These are phyloP conservation scores for Bagarius yarrelli DNA, from an alignment of 2,113 vertebrate species.

Conservation along the genomic window DNA sequence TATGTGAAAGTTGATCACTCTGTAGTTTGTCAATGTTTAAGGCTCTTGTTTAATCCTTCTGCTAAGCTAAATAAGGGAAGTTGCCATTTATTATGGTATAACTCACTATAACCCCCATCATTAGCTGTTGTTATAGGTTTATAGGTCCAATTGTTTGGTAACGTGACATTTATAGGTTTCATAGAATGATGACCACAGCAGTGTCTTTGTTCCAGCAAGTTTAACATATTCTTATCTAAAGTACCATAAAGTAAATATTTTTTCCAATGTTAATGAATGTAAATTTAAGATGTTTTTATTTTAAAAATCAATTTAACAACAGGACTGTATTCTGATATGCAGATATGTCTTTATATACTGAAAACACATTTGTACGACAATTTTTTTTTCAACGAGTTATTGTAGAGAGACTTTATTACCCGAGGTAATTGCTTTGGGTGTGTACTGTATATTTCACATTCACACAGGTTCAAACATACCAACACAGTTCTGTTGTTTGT, in stretches of 20 bases:
- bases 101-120: neutral
- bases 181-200: neutral
- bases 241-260: neutral
- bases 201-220: neutral
- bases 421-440: neutral
- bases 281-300: neutral
- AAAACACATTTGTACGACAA: neutral
- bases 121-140: neutral
- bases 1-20: too few species aligned
- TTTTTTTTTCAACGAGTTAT: neutral
- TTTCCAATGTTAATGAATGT: neutral
- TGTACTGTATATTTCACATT: slow-evolving; percentile 4
- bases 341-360: neutral
- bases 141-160: neutral
- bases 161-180: neutral
- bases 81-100: neutral
- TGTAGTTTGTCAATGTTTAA: too few species aligned
- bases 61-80: too few species aligned
- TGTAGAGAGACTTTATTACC: neutral
- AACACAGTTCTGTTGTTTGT: neutral
- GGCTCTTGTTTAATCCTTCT: too few species aligned
- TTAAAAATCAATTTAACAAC: neutral
- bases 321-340: neutral
- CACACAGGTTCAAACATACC: neutral
- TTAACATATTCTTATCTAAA: neutral